Evolutionary conservation across 2,888 invertebrate genomes (phyloP).

Genomic region (Dolomedes plantarius): DNA sequence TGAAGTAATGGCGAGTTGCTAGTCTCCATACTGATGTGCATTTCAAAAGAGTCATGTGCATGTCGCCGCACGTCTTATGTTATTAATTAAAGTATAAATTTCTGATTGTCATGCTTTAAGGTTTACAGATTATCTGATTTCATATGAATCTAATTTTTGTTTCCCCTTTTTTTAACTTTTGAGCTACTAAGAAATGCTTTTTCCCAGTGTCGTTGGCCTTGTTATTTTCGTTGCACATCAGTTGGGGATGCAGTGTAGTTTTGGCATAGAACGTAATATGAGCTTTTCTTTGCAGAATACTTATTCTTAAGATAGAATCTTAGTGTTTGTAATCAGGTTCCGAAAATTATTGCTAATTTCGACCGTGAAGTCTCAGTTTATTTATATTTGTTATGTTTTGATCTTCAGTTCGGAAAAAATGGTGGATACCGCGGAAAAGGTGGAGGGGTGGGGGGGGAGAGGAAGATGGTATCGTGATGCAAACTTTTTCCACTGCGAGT

Average conservation of each 20-base stretch:
- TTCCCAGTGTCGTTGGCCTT: constrained; percentile 28
- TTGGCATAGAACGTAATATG: background rate
- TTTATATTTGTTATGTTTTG: background rate
- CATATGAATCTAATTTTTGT: background rate
- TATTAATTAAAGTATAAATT: background rate
- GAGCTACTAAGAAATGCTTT: constrained; percentile 3
- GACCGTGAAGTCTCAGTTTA: background rate
- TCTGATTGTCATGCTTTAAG: background rate
- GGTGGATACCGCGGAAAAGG: constrained; percentile 2
- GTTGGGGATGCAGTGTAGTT: constrained; percentile 39
- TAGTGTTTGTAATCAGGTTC: background rate
- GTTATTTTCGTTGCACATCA: constrained; percentile 54
- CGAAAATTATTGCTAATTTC: background rate
- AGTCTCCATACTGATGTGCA: constrained; percentile 48
- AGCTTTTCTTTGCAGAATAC: background rate
- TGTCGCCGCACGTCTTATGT: constrained; percentile 37
- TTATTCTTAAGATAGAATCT: background rate
- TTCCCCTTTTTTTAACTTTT: background rate
- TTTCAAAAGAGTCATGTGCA: constrained; percentile 40
- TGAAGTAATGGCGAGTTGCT: constrained; percentile 64
- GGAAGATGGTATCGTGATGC: background rate
- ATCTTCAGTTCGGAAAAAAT: background rate
- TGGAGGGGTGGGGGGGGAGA: constrained; percentile 3
- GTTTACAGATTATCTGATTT: background rate
- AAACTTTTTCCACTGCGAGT: background rate